These are phyloP conservation scores for Palythoa caribaeorum DNA, from an alignment of 92 coral and sea anemone genomes.

Conservation along the genomic window DNA sequence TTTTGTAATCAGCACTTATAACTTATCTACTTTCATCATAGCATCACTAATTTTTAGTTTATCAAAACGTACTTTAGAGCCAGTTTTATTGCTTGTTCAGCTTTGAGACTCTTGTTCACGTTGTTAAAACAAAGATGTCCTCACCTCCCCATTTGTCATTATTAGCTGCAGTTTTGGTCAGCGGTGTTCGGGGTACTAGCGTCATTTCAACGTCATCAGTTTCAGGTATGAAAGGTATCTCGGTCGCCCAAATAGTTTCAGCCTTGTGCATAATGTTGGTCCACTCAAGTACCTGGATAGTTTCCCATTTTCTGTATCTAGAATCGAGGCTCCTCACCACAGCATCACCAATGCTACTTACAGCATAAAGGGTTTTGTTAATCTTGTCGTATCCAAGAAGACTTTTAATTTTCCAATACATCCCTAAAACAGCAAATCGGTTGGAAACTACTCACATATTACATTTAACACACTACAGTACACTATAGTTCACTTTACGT, in stretches of 20 bases:
- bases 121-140: background rate
- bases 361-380: conserved; percentile 21
- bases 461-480: no score
- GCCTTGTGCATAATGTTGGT: conserved; percentile 5
- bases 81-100: no score
- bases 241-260: conserved; percentile 50
- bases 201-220: conserved; percentile 35
- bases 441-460: no score
- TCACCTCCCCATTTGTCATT: conserved; percentile 58
- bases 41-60: no score
- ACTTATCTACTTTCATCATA: no score
- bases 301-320: conserved; percentile 20
- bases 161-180: conserved; percentile 37
- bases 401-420: conserved; percentile 37
- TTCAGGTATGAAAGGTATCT: conserved; percentile 48
- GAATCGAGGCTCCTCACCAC: conserved; percentile 22
- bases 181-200: conserved; percentile 26
- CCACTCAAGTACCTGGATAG: conserved; percentile 12
- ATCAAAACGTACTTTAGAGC: no score
- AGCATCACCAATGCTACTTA: background rate
- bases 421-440: background rate
- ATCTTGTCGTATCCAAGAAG: conserved; percentile 34
- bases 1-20: no score
- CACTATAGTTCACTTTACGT: no score
- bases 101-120: background rate